Percentiles rank a stretch among this genome's conserved stretches.
These are phyloP conservation scores for Rhizomys pruinosus DNA, from an alignment of 2,113 vertebrate species.

Conservation along the genomic window DNA sequence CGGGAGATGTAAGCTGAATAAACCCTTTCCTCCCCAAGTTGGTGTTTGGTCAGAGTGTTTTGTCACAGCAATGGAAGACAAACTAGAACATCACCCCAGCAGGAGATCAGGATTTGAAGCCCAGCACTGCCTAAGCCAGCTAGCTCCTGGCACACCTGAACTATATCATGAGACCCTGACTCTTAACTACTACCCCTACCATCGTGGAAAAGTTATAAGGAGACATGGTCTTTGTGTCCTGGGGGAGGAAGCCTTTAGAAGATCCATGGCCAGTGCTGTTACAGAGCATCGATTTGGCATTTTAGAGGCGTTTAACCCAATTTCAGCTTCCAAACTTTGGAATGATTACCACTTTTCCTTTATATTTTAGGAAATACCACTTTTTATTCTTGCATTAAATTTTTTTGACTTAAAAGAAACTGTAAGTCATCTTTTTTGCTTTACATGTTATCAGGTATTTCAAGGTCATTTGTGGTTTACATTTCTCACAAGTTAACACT, in stretches of 20 bases:
- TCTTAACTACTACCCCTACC: background rate
- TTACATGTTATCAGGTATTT: constrained; percentile 36
- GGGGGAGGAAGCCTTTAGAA: background rate
- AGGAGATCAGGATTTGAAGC: background rate
- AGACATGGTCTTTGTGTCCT: background rate
- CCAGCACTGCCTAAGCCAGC: background rate
- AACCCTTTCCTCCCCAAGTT: too few relatives aligned
- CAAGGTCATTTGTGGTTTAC: constrained; percentile 47
- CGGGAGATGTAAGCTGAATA: too few relatives aligned
- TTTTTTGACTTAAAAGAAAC: constrained; percentile 43
- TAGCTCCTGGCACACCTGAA: background rate
- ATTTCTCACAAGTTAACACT: constrained; percentile 16
- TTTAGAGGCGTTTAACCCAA: constrained; percentile 48
- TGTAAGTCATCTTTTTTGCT: constrained; percentile 7
- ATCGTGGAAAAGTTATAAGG: background rate
- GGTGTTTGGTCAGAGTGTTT: too few relatives aligned
- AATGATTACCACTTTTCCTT: constrained; percentile 32
- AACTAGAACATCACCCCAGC: too few relatives aligned
- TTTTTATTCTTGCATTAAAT: background rate
- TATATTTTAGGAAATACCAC: constrained; percentile 38
- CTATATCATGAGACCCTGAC: background rate
- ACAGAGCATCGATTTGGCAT: background rate
- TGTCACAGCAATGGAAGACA: too few relatives aligned
- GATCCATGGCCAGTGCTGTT: background rate
- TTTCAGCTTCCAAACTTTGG: background rate